These are phyloP conservation scores for Clavelina lepadiformis DNA, from an alignment of 23 tunicate species.

Conservation along the genomic window DNA sequence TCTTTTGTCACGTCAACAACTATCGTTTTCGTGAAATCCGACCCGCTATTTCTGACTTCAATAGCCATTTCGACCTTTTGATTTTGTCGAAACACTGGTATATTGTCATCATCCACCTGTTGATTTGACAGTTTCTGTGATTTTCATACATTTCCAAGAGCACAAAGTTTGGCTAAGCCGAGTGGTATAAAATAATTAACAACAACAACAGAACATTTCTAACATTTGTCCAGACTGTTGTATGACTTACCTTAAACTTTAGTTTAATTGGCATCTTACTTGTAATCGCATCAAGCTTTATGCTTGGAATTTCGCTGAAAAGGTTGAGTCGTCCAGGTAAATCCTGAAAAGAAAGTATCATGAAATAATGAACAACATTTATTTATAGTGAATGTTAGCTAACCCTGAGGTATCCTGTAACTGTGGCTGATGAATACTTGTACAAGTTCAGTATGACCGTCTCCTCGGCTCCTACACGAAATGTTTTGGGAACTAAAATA, in stretches of 20 bases:
- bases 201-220: no score
- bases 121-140: no score
- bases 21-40: conserved; percentile 11
- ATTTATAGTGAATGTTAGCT: neutral
- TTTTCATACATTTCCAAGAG: no score
- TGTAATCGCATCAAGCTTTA: neutral
- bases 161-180: no score
- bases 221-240: no score
- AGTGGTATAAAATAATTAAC: no score
- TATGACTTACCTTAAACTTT: neutral
- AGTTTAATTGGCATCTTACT: neutral
- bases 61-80: conserved; percentile 13
- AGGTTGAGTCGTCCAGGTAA: neutral
- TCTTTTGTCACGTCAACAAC: neutral
- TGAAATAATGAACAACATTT: neutral
- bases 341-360: conserved; percentile 2
- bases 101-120: conserved; percentile 20
- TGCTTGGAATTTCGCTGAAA: conserved; percentile 5
- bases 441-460: conserved; percentile 17
- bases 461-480: conserved; percentile 15
- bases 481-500: conserved; percentile 8
- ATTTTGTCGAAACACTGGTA: conserved; percentile 1
- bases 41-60: conserved; percentile 2
- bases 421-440: neutral
- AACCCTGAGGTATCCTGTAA: conserved; percentile 1